Evolutionary conservation across 2,888 invertebrate species (phyloP).

Genomic region (Agrochola circellaris): DNA sequence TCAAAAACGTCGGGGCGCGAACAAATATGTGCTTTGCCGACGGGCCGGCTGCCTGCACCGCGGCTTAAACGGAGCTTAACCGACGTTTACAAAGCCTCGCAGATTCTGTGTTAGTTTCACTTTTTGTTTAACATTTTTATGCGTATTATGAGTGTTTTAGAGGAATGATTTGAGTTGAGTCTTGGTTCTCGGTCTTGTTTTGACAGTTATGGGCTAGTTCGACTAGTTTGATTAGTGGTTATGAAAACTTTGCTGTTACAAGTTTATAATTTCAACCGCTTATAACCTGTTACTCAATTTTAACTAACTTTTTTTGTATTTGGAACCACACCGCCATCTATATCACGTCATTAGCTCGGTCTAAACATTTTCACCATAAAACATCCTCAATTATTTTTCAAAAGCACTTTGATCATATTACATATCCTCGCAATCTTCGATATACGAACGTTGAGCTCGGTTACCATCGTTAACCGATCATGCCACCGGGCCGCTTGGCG

Average conservation of each 20-base stretch:
- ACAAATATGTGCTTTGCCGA: constrained; percentile 88
- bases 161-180: not conserved
- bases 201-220: constrained; percentile 15
- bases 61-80: constrained; percentile 61
- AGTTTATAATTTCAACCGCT: not conserved
- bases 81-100: constrained; percentile 53
- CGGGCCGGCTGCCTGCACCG: constrained; percentile 70
- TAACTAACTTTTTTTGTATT: not conserved
- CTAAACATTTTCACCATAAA: not conserved
- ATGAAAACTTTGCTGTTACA: not conserved
- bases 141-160: constrained; percentile 21
- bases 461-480: constrained; percentile 44
- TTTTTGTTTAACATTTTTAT: constrained; percentile 30
- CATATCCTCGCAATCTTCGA: not conserved
- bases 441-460: constrained; percentile 15
- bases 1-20: constrained; percentile 88
- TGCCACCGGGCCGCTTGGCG: constrained; percentile 62
- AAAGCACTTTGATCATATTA: not conserved
- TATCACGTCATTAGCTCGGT: not conserved
- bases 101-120: constrained; percentile 45
- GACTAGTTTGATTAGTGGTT: not conserved
- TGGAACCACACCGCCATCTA: not conserved
- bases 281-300: not conserved
- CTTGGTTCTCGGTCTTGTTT: not conserved
- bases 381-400: not conserved